Conservation (phyloP, 2,113 vertebrate species). For the Lophochroa leadbeateri region DNA sequence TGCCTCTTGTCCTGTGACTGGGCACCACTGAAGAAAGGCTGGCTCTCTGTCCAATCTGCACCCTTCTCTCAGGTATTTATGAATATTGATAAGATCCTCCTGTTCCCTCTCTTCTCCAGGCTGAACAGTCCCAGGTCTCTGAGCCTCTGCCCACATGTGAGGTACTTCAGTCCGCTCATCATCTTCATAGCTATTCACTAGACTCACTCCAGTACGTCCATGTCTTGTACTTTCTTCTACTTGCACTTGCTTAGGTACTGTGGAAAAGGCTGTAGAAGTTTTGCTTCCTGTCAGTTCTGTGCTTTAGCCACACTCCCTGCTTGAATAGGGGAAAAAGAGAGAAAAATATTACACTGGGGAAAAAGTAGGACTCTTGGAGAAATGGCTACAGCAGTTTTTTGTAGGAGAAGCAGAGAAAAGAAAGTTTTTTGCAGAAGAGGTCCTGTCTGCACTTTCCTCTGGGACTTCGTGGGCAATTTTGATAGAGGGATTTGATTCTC, state of each 20-base stretch:
- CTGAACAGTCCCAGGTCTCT: not conserved
- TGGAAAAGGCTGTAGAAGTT: not conserved
- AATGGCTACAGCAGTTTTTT: not conserved
- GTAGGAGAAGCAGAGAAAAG: not conserved
- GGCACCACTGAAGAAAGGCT: not conserved
- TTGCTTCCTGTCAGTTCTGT: not conserved
- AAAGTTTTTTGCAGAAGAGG: not conserved
- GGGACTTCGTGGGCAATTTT: not conserved
- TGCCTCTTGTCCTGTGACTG: not conserved
- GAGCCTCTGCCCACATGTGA: not conserved
- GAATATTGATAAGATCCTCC: not conserved
- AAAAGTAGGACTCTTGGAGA: not conserved
- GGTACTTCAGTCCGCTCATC: not conserved
- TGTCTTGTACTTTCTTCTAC: not conserved
- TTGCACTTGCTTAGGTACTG: not conserved
- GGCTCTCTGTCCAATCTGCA: not conserved
- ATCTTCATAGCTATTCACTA: not conserved
- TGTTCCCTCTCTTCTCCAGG: not conserved
- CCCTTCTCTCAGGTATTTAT: not conserved
- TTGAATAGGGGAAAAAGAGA: not conserved
- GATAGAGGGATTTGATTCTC: not conserved
- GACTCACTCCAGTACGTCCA: not conserved
- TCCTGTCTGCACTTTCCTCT: not conserved
- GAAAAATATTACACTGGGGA: not conserved
- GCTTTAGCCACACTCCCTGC: not conserved